phyloP scores from a whole-genome alignment of 1,140 invertebrate species.

The Leguminivora glycinivorella region DNA sequence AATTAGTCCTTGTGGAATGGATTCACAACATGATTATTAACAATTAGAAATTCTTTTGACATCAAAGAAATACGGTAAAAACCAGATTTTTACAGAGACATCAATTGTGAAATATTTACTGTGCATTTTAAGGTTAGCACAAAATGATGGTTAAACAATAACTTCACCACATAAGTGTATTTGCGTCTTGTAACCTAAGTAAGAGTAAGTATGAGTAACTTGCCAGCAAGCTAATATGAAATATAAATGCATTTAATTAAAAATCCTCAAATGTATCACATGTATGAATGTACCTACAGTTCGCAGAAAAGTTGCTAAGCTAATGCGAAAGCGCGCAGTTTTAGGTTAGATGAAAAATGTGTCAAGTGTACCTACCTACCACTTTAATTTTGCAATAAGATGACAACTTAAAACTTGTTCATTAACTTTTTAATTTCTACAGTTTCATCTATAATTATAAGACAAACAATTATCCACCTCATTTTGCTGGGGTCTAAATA shows the following conservation, averaged over 20 bases:
- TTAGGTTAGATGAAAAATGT: no score
- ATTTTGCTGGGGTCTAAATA: no score
- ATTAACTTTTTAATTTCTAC: no score
- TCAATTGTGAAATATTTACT: no score
- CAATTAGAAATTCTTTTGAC: neutral
- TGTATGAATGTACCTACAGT: neutral
- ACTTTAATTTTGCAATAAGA: no score
- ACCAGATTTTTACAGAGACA: no score
- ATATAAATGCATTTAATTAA: constrained; percentile 30
- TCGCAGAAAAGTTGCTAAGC: neutral
- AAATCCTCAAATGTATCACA: constrained; percentile 6
- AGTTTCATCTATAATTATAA: no score
- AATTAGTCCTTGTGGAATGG: neutral
- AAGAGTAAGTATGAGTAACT: constrained; percentile 19
- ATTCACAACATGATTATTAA: neutral
- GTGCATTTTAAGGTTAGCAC: no score
- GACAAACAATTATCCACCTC: no score
- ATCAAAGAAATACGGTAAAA: neutral
- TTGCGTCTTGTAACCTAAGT: constrained; percentile 17
- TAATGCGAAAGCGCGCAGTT: no score
- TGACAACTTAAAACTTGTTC: no score
- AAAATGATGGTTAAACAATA: neutral
- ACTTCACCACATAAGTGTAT: neutral
- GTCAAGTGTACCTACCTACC: no score
- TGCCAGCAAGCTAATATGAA: constrained; percentile 36